Evolutionary conservation across 2,888 invertebrate species (phyloP), one percentile per base, ranked within the genome.

Genomic region (Notocelia uddmanniana): DNA sequence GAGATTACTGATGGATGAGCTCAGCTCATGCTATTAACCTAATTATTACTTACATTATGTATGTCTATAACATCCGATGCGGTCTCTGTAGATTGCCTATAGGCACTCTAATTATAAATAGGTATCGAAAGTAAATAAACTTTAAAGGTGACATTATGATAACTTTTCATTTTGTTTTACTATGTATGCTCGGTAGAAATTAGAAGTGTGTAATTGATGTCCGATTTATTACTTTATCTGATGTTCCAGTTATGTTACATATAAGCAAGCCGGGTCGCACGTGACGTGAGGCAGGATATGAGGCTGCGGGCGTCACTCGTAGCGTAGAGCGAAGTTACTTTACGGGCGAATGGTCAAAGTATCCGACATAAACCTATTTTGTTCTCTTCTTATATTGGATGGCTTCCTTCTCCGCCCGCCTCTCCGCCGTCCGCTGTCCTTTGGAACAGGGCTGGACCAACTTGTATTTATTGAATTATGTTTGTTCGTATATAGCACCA

Each of bases 321-420:
- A 67, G 67, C 71, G 66, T 83, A 85, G 81, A 89, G 87, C 86
- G 87, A 89, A 92, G 90, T 93, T 91, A 90, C 87, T 91, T 92
- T 89, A 92, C 93, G 92, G 92, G 83, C 89, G 89, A 92, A 88
- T 90, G 93, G 93, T 93, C 93, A 93, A 93, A 93, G 93, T 93
- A 90, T 92, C 91, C 89, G 89, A 91, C 92, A 92, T 93, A 93
- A 93, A 93, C 92, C 93, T 92, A 93, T 93, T 93, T 93, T 92
- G 92, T 92, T 92, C 91, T 92, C 90, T 93, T 93, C 93, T 93
- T 93, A 93, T 93, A 93, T 93, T 93, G 92, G 91, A 93, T 92
- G 89, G 86, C 88, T 89, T 92, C 91, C 91, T 90, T 91, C 91
- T 89, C 89, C 85, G 82, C 87, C 86, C 87, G 84, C 86, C 83